These are phyloP conservation scores for Alouatta palliata DNA, from an alignment of 2,113 vertebrate genomes.

Conservation along the genomic window DNA sequence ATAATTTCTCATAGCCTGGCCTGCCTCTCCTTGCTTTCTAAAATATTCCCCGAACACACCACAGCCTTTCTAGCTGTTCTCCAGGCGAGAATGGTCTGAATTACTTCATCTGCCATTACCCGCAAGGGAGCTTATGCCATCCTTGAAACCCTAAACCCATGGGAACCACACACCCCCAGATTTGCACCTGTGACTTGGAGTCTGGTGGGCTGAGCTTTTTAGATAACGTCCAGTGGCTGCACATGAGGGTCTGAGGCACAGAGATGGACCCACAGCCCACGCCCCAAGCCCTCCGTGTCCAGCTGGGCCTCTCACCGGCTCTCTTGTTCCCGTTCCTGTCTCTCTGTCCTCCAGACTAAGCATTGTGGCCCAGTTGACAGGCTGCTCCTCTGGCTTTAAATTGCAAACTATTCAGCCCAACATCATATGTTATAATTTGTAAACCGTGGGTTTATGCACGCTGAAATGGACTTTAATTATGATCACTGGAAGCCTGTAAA, in stretches of 20 bases:
- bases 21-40: neutral
- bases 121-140: fast-evolving
- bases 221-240: neutral
- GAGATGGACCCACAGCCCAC: neutral
- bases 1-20: neutral
- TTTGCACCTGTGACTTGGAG: neutral
- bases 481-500: neutral
- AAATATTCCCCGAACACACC: too few relatives aligned
- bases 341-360: neutral
- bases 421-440: too few relatives aligned
- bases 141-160: neutral
- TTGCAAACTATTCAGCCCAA: neutral
- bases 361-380: neutral
- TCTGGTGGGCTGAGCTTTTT: neutral
- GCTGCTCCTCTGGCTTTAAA: neutral
- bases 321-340: neutral
- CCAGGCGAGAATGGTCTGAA: neutral
- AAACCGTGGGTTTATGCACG: fast-evolving
- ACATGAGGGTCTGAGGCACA: neutral
- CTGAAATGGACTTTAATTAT: neutral
- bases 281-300: too few relatives aligned
- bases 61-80: neutral
- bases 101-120: neutral
- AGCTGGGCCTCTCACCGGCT: neutral
- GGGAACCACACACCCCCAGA: neutral